Evolutionary conservation across 2,113 vertebrate genomes (phyloP).

Genomic region (Corythaeola cristata): DNA sequence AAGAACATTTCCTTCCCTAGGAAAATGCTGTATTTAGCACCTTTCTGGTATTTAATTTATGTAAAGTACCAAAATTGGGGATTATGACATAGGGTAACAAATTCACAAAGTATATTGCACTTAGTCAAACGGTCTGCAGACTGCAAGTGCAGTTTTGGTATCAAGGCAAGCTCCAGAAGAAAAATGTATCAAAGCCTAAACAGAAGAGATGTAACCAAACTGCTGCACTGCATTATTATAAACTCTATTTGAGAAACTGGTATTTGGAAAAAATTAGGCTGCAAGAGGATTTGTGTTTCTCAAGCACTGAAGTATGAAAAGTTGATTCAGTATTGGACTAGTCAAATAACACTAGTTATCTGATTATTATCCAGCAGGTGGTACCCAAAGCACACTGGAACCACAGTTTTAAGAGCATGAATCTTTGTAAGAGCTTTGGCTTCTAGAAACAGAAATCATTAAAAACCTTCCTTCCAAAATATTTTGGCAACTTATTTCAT

Average conservation of each 20-base stretch:
- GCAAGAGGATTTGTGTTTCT: too few species aligned
- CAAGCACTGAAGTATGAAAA: not conserved
- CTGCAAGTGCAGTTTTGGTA: not conserved
- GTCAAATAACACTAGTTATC: not conserved
- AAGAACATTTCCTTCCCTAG: not conserved
- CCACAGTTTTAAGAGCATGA: not conserved
- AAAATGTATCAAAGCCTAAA: not conserved
- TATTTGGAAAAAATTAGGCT: conserved; percentile 19
- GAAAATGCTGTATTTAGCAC: not conserved
- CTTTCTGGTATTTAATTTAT: not conserved
- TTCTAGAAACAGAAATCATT: not conserved
- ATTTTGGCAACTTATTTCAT: not conserved
- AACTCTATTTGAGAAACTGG: not conserved
- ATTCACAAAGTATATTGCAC: not conserved
- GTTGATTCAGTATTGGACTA: not conserved
- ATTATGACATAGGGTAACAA: not conserved
- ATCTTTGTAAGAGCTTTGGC: not conserved
- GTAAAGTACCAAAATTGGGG: not conserved
- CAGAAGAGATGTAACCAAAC: not conserved
- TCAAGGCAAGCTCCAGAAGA: not conserved
- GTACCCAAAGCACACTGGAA: not conserved
- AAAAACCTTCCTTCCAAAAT: not conserved
- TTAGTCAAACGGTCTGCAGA: not conserved
- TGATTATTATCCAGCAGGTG: conserved; percentile 17
- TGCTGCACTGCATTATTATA: not conserved